Base-by-base conservation (phyloP, 1,140 invertebrate genomes). In the Coenobita brevimanus region DNA sequence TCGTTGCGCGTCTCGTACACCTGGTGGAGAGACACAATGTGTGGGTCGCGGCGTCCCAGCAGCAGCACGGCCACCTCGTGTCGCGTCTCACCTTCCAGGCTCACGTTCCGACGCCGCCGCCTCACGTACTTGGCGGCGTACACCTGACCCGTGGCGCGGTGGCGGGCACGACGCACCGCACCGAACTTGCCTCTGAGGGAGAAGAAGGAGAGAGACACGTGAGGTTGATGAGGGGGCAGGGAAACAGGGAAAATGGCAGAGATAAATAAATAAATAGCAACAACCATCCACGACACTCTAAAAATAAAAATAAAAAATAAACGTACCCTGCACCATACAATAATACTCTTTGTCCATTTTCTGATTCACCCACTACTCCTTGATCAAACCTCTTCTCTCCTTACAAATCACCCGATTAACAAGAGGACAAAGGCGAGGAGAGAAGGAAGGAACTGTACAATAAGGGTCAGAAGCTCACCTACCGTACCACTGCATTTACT, bases 41-140 rank as follows among this genome's bases (percentile, higher is more conserved):
- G 91, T 27, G 86, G 86, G 50, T 83, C 79, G 0, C 78, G 46
- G 10, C 92, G 89, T 2, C 93, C 92, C 80, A 93, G 89, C 81
- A 93, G 92, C 17, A 94, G 91, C 89, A 94, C 93, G 4, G 93
- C 92, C 43, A 94, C 92, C 90, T 94, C 94, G 41, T 93, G 92
- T 89, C 96, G 94, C 81, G 97, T 97, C 93, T 97, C 97, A 91
- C 95, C 95, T 91, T 95, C 95, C 64, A 96, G 95, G 93, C 97
- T 96, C 87, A 95, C 94, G 54, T 95, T 96, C 89, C 96, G 95
- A 91, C 97, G 95, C 90, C 97, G 94, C 93, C 98, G 98, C 92
- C 96, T 95, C 90, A 99, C 96, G 93, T 97, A 98, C 94, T 99
- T 99, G 89, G 98, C 98, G 0, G 98, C 98, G 94, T 97, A 99